phyloP scores from a whole-genome alignment of 2,888 invertebrate species.

The Hemistola chrysoprasaria region DNA sequence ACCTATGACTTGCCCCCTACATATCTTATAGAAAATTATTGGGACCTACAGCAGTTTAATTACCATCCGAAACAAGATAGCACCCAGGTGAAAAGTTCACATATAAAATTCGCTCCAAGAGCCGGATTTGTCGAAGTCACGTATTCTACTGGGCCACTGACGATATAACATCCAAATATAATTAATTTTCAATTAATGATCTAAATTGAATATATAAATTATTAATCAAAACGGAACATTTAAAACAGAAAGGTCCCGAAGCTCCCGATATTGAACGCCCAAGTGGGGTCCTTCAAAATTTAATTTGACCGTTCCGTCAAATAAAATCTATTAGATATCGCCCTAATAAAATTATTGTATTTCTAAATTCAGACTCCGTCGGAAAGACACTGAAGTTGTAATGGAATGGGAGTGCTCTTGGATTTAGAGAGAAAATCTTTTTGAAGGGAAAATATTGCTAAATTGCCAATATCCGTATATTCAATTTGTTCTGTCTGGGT shows the following conservation, averaged over 20 bases:
- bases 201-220: slow-evolving; percentile 36
- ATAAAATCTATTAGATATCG: slow-evolving; percentile 36
- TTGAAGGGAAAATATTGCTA: slow-evolving; percentile 26
- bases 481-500: slow-evolving; percentile 31
- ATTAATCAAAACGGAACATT: slow-evolving; percentile 33
- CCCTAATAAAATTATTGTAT: slow-evolving; percentile 34
- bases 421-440: slow-evolving; percentile 13
- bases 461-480: slow-evolving; percentile 22
- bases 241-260: slow-evolving; percentile 40
- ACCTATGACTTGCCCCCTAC: too few species aligned
- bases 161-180: too few species aligned
- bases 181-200: too few species aligned
- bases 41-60: too few species aligned
- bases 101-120: too few species aligned
- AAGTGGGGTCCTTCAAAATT: slow-evolving; percentile 42
- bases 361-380: slow-evolving; percentile 28
- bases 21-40: too few species aligned
- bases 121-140: too few species aligned
- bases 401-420: not conserved
- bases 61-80: too few species aligned
- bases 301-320: slow-evolving; percentile 49
- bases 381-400: slow-evolving; percentile 25
- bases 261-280: slow-evolving; percentile 42
- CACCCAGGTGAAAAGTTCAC: too few species aligned
- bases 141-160: too few species aligned